Conservation (phyloP, 23 tunicate genomes). For the Pegea sp. region DNA sequence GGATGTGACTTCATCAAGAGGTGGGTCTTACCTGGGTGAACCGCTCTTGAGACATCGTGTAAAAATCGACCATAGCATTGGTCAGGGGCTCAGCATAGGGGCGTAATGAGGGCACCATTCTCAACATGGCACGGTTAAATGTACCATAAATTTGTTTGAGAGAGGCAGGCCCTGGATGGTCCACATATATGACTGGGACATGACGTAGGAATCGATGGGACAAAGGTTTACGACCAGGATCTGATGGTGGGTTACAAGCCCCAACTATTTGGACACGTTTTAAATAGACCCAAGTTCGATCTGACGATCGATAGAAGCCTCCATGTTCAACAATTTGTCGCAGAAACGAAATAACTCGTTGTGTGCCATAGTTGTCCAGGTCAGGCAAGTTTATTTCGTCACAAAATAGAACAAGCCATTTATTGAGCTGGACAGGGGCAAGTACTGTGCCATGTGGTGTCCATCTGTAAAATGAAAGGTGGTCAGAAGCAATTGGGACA, state of each 20-base stretch:
- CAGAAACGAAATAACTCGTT: conserved; percentile 85
- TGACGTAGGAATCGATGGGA: conserved; percentile 85
- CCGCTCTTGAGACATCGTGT: conserved; percentile 77
- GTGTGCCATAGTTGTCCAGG: conserved; percentile 91
- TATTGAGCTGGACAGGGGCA: conserved; percentile 93
- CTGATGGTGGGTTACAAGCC: conserved; percentile 99
- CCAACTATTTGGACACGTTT: conserved; percentile 94
- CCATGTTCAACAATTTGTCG: conserved; percentile 94
- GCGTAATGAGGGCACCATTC: conserved; percentile 83
- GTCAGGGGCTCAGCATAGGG: conserved; percentile 94
- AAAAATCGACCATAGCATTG: conserved; percentile 97
- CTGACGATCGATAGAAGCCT: conserved; percentile 86
- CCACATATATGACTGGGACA: conserved; percentile 93
- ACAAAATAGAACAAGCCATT: conserved; percentile 94
- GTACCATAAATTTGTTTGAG: conserved; percentile 94
- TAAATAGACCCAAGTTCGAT: conserved; percentile 62
- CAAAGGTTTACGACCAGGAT: conserved; percentile 93
- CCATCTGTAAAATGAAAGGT: conserved; percentile 14
- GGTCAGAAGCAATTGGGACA: neutral
- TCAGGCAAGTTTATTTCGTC: conserved; percentile 98
- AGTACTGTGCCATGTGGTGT: conserved; percentile 83
- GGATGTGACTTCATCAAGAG: neutral
- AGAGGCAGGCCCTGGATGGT: conserved; percentile 90
- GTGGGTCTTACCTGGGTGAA: conserved; percentile 76
- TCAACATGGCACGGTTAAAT: conserved; percentile 96